Conservation (phyloP, 2,797 vertebrate species). For the Morelia viridis region DNA sequence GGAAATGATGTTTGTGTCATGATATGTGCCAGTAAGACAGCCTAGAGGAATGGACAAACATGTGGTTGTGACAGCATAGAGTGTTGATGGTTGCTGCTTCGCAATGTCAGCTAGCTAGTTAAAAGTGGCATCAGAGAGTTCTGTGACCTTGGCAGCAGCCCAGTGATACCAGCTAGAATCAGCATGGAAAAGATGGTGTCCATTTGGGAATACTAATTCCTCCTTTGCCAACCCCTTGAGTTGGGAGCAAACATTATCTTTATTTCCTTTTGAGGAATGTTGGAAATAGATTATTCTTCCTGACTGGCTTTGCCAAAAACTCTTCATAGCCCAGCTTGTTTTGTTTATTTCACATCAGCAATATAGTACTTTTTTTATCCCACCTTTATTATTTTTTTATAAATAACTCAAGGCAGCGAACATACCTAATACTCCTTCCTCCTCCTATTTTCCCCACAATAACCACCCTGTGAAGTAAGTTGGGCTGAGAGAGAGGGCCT, state of each 20-base stretch:
- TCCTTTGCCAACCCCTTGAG: neutral
- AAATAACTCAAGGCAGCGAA: no score
- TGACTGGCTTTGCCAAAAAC: neutral
- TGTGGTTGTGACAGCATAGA: neutral
- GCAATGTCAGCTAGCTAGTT: neutral
- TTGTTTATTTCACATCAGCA: neutral
- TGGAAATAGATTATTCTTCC: neutral
- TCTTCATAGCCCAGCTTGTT: neutral
- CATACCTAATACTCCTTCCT: no score
- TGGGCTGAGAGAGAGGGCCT: no score
- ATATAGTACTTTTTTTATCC: no score
- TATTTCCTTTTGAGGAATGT: neutral
- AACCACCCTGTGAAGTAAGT: no score
- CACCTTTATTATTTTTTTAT: no score
- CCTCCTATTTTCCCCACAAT: no score
- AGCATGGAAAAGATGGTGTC: neutral
- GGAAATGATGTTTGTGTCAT: neutral
- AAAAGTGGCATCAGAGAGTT: no score
- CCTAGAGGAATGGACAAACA: neutral
- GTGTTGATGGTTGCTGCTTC: neutral
- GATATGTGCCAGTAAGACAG: neutral
- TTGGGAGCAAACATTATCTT: neutral
- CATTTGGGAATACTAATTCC: neutral
- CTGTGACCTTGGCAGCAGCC: neutral
- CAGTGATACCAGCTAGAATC: neutral